A percentile compares a stretch with the other conserved stretches of the same genome.
phyloP scores from a whole-genome alignment of 2,797 vertebrate species.

The Poecilia velifera region DNA sequence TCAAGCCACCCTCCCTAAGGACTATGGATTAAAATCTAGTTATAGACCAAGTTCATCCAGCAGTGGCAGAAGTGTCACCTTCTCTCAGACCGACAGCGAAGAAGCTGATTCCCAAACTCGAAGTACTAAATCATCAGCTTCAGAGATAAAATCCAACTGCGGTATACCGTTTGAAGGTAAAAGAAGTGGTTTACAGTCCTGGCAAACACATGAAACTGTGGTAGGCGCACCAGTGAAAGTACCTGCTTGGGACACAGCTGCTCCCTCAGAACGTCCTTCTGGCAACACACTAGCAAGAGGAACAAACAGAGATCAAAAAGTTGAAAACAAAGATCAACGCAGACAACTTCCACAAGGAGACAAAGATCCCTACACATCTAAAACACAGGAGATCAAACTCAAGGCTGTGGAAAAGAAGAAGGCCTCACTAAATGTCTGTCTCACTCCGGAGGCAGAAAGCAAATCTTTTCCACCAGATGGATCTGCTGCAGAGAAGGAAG shows the following conservation, averaged over 20 bases:
- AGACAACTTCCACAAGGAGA: slow-evolving; percentile 67
- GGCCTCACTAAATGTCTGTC: slow-evolving; percentile 64
- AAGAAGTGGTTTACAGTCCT: slow-evolving; percentile 37
- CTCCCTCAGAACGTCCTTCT: slow-evolving; percentile 55
- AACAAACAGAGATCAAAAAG: slow-evolving; percentile 71
- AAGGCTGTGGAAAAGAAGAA: slow-evolving; percentile 76
- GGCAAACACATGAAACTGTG: slow-evolving; percentile 49
- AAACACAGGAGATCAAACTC: slow-evolving; percentile 76
- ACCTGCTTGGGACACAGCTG: slow-evolving; percentile 24
- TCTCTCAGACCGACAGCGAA: slow-evolving; percentile 63
- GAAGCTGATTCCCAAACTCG: slow-evolving; percentile 53
- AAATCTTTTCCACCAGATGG: slow-evolving; percentile 49
- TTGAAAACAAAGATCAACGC: slow-evolving; percentile 60
- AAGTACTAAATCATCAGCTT: slow-evolving; percentile 24
- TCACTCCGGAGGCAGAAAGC: slow-evolving; percentile 70
- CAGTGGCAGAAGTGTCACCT: slow-evolving; percentile 64
- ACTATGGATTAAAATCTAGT: slow-evolving; percentile 56
- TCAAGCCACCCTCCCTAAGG: slow-evolving; percentile 49
- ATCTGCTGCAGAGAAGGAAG: slow-evolving; percentile 31
- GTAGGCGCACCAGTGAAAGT: slow-evolving; percentile 71
- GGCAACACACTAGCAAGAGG: slow-evolving; percentile 43
- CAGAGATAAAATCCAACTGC: slow-evolving; percentile 69
- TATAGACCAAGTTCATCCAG: slow-evolving; percentile 71
- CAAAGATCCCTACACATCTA: slow-evolving; percentile 69
- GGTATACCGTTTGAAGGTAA: slow-evolving; percentile 63